Conservation (phyloP, 2,113 vertebrate species). For the Sus scrofa region DNA sequence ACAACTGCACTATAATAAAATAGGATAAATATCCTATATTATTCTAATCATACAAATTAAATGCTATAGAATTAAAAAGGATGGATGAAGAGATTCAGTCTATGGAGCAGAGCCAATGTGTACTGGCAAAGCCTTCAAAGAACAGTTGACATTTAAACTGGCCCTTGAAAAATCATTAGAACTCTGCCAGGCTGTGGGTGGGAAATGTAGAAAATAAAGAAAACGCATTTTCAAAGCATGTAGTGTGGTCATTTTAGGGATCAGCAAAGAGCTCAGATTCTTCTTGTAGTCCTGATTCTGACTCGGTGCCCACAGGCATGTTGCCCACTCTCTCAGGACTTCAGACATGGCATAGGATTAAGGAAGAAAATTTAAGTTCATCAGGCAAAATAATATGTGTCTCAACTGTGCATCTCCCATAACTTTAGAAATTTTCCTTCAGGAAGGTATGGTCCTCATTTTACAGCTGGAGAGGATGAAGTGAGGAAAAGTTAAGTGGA, state of each 20-base stretch:
- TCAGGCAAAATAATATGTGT: background rate
- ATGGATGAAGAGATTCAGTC: slow-evolving; percentile 39
- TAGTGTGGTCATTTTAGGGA: background rate
- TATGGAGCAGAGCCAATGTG: slow-evolving; percentile 27
- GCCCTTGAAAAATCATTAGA: slow-evolving; percentile 63
- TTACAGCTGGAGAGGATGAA: background rate
- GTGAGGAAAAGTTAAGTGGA: background rate
- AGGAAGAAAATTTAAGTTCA: background rate
- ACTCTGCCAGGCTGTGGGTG: slow-evolving; percentile 5
- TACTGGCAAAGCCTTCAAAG: slow-evolving; percentile 67
- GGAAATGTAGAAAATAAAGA: background rate
- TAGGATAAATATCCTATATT: slow-evolving; percentile 44
- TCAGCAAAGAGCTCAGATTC: background rate
- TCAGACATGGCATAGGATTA: background rate
- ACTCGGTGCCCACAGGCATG: background rate
- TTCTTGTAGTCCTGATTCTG: background rate
- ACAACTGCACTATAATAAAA: slow-evolving; percentile 41
- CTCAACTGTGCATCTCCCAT: background rate
- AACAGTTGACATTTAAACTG: slow-evolving; percentile 62
- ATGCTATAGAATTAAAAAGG: slow-evolving; percentile 54
- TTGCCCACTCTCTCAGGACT: background rate
- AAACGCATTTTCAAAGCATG: slow-evolving; percentile 31
- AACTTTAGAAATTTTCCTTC: slow-evolving; percentile 2
- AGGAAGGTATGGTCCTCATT: background rate
- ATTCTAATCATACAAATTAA: slow-evolving; percentile 68